phyloP scores from a whole-genome alignment of 1,140 invertebrate genomes.

The Drosophila sturtevanti region DNA sequence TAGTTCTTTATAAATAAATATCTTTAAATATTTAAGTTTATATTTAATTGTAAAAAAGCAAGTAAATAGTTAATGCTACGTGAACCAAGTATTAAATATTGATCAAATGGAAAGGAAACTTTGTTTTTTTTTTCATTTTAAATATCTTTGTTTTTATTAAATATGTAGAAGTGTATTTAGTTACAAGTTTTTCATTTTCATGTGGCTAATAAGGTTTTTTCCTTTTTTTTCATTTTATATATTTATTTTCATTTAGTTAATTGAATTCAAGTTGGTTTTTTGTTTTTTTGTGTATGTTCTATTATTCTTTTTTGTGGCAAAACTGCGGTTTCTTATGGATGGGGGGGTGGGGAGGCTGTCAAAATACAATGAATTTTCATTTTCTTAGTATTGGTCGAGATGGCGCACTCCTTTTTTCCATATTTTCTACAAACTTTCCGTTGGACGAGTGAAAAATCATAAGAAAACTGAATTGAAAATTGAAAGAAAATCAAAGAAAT shows the following conservation, averaged over 20 bases:
- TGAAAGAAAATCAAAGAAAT: not conserved
- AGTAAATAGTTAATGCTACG: conserved; percentile 38
- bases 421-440: conserved; percentile 3
- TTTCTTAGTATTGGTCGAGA: conserved; percentile 51
- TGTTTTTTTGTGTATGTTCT: conserved; percentile 12
- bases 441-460: conserved; percentile 20
- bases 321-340: conserved; percentile 26
- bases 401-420: conserved; percentile 19
- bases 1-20: conserved; percentile 32
- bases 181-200: conserved; percentile 51
- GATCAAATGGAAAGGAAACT: not conserved
- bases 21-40: conserved; percentile 27
- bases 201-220: conserved; percentile 49
- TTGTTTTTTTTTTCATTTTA: conserved; percentile 31
- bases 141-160: conserved; percentile 57
- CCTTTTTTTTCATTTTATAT: conserved; percentile 9
- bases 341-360: conserved; percentile 32
- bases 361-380: conserved; percentile 32
- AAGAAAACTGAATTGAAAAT: conserved; percentile 16
- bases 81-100: conserved; percentile 66
- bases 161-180: conserved; percentile 62
- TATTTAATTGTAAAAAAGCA: conserved; percentile 57
- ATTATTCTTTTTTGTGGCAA: conserved; percentile 3
- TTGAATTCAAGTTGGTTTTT: conserved; percentile 40
- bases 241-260: conserved; percentile 44